phyloP scores from a whole-genome alignment of 2,113 vertebrate genomes.

The Lepus europaeus region DNA sequence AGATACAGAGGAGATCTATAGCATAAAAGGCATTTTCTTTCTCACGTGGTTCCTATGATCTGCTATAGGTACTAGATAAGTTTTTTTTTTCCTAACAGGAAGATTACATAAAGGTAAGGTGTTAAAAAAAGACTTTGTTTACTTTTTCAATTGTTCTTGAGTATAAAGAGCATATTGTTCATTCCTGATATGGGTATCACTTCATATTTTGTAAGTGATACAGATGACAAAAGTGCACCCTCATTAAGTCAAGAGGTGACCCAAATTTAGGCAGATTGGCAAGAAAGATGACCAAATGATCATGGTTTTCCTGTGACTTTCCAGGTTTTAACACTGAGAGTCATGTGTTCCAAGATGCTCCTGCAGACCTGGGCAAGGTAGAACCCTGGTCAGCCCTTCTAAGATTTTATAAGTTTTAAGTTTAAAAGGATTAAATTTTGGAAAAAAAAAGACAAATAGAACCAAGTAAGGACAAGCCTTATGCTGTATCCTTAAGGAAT shows the following conservation, averaged over 20 bases:
- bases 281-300: not conserved
- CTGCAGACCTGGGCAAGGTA: not conserved
- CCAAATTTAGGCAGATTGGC: not conserved
- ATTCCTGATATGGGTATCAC: not conserved
- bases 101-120: constrained; percentile 27
- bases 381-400: not conserved
- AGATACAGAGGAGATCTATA: not conserved
- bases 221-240: not conserved
- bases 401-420: not conserved
- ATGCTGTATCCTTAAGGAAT: not conserved
- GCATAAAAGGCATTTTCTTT: not conserved
- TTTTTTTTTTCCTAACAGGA: not conserved
- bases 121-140: not conserved
- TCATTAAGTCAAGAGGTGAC: constrained; percentile 21
- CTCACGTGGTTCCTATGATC: constrained; percentile 3
- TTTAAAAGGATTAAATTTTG: constrained; percentile 12
- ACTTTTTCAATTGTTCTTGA: constrained; percentile 12
- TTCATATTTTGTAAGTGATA: not conserved
- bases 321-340: not conserved
- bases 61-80: not conserved
- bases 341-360: not conserved
- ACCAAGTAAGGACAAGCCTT: not conserved
- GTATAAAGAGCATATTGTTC: not conserved
- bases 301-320: not conserved
- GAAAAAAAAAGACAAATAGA: constrained; percentile 26